These are phyloP conservation scores for Varroa destructor DNA, from an alignment of 1,140 invertebrate species.

Conservation along the genomic window DNA sequence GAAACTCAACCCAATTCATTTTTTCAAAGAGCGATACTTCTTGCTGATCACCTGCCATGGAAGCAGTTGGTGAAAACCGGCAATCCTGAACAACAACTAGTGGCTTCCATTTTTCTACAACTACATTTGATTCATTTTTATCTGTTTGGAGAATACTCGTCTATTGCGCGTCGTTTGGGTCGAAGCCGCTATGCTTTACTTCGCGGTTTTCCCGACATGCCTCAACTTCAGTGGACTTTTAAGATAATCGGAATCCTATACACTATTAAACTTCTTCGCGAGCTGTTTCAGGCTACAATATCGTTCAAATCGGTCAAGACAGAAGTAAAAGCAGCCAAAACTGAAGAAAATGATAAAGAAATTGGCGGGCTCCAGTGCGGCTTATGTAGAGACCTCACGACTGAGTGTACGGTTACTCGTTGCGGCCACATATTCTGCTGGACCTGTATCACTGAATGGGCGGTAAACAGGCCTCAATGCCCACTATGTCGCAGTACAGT, in stretches of 20 bases:
- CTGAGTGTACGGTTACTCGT: neutral
- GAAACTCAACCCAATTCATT: neutral
- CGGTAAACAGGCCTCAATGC: neutral
- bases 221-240: slow-evolving; percentile 9
- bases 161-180: neutral
- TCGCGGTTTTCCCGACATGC: neutral
- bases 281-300: neutral
- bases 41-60: slow-evolving; percentile 2
- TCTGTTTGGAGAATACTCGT: slow-evolving; percentile 14
- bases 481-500: neutral
- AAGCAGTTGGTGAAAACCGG: neutral
- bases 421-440: slow-evolving; percentile 20
- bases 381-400: neutral
- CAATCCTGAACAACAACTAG: neutral
- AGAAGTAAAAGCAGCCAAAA: neutral
- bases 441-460: slow-evolving; percentile 4
- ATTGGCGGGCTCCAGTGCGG: neutral
- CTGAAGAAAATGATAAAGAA: neutral
- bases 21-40: neutral
- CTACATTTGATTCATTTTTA: slow-evolving; percentile 24
- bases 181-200: slow-evolving; percentile 7
- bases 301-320: neutral
- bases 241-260: slow-evolving; percentile 1
- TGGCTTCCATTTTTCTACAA: neutral
- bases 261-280: neutral